phyloP scores from a whole-genome alignment of 2,888 invertebrate genomes.

The Lasioglossum vierecki region DNA sequence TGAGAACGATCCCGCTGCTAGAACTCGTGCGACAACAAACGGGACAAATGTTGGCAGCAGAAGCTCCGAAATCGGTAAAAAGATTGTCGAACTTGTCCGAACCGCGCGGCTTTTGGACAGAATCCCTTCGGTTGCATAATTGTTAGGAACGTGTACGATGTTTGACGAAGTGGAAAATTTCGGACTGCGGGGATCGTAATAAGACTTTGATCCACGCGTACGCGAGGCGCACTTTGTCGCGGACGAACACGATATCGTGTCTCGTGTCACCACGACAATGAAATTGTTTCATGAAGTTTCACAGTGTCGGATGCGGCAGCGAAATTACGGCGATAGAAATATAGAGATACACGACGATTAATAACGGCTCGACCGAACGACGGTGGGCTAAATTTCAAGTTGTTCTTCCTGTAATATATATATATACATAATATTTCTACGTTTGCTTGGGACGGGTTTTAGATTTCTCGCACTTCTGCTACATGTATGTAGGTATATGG shows the following conservation, averaged over 20 bases:
- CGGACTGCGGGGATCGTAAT: slow-evolving; percentile 1
- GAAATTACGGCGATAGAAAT: not conserved
- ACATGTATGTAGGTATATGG: not conserved
- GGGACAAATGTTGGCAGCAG: not conserved
- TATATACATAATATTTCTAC: not conserved
- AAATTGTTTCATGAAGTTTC: not conserved
- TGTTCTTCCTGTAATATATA: not conserved
- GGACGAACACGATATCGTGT: not conserved
- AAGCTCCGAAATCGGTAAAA: not conserved
- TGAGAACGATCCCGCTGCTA: not conserved
- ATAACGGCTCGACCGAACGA: not conserved
- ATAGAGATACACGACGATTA: not conserved
- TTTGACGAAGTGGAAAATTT: slow-evolving; percentile 14
- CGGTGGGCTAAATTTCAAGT: not conserved
- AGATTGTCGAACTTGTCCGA: not conserved
- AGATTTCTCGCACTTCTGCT: not conserved
- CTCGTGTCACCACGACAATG: not conserved
- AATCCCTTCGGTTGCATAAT: slow-evolving; percentile 7
- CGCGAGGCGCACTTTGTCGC: not conserved
- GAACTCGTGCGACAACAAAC: not conserved
- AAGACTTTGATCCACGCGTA: not conserved
- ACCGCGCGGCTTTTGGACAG: not conserved
- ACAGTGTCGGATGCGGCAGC: slow-evolving; percentile 8
- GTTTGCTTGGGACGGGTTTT: not conserved
- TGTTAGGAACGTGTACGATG: slow-evolving; percentile 1